phyloP scores from a whole-genome alignment of 2,888 invertebrate genomes.

The Epistrophe eligans region DNA sequence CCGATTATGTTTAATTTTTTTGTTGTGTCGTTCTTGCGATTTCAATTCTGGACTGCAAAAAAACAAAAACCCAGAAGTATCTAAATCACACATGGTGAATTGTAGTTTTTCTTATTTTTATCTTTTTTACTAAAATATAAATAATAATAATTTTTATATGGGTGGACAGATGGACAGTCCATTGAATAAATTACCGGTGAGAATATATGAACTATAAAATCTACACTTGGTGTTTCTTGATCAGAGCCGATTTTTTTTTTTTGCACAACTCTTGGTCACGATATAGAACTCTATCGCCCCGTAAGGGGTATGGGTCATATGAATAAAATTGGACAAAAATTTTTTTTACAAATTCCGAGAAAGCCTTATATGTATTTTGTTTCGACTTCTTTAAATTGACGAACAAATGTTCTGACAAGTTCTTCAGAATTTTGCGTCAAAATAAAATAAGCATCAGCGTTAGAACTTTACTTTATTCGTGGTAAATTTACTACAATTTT shows the following conservation, averaged over 20 bases:
- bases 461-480: too few relatives aligned
- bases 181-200: conserved; percentile 68
- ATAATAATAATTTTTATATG: conserved; percentile 51
- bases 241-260: neutral
- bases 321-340: too few relatives aligned
- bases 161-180: conserved; percentile 58
- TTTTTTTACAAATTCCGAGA: too few relatives aligned
- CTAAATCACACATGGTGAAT: conserved; percentile 49
- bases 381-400: too few relatives aligned
- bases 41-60: conserved; percentile 42
- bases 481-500: too few relatives aligned
- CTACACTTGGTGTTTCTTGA: neutral
- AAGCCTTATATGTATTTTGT: too few relatives aligned
- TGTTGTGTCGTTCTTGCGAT: conserved; percentile 16
- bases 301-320: too few relatives aligned
- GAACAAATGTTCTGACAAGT: too few relatives aligned
- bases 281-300: too few relatives aligned
- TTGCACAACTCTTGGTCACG: too few relatives aligned
- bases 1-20: conserved; percentile 22
- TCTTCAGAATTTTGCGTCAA: too few relatives aligned
- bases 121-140: conserved; percentile 49
- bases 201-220: conserved; percentile 18
- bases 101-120: conserved; percentile 9
- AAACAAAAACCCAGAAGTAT: neutral
- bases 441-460: too few relatives aligned